Evolutionary conservation across 1,140 invertebrate species (phyloP), one percentile per base, ranked within the genome.

Genomic region (Brachionus angularis): DNA sequence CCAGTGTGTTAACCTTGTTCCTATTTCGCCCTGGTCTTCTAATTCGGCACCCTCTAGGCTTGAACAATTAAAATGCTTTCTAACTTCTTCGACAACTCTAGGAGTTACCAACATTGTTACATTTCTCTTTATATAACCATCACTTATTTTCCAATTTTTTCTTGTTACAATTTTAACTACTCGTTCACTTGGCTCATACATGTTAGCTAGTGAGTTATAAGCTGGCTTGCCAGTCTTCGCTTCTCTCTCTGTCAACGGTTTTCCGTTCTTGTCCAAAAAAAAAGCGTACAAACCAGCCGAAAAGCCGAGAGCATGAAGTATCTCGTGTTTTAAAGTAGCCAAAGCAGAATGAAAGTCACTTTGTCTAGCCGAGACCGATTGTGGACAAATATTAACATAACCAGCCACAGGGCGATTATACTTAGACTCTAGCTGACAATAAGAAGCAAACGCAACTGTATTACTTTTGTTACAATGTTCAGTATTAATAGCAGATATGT

Each of bases 291-390:
- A 84, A 52, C 91, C 93, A 0, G 95, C 89, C 7, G 93, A 95
- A 83, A 98, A 96, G 1, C 93, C 93, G 33, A 98, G 82, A 0
- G 95, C 94, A 83, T 98, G 96, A 0, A 98, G 84, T 78, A 99
- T 98, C 81, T 99, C 96, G 82, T 99, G 96, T 81, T 98, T 98
- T 0, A 98, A 91, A 0, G 94, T 98, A 23, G 93, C 95, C 73
- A 97, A 82, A 1, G 97, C 84, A 14, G 93, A 93, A 75, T 93
- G 89, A 70, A 94, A 81, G 76, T 98, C 93, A 76, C 96, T 90
- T 31, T 87, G 86, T 77, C 93, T 92, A 14, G 90, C 94, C 5
- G 90, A 93, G 47, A 98, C 89, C 75, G 91, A 91, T n/a, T 89
- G 86, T 0, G 95, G 95, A 78, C 96, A 98, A 58, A 98, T 86